These are phyloP conservation scores for Elephantulus edwardii DNA, from an alignment of 2,113 vertebrate genomes.

Conservation along the genomic window DNA sequence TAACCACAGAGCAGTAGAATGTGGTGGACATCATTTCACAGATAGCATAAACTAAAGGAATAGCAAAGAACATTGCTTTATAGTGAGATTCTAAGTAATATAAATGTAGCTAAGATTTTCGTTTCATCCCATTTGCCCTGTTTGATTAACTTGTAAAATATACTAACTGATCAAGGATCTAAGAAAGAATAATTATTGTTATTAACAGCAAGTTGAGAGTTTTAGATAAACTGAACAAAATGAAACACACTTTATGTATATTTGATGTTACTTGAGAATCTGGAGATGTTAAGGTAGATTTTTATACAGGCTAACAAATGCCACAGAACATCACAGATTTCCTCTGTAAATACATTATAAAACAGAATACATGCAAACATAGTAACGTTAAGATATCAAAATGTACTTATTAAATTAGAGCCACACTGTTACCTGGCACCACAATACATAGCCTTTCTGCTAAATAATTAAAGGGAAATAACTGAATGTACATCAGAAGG, in stretches of 20 bases:
- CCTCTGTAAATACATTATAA: constrained; percentile 53
- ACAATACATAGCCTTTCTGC: background rate
- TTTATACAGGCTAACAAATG: constrained; percentile 67
- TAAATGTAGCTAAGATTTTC: constrained; percentile 55
- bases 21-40: constrained; percentile 48
- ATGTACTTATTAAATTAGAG: constrained; percentile 59
- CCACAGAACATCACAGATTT: constrained; percentile 56
- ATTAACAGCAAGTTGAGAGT: constrained; percentile 58
- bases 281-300: constrained; percentile 56
- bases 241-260: constrained; percentile 69
- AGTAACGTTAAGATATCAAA: constrained; percentile 53
- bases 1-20: background rate
- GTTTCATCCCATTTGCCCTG: constrained; percentile 52
- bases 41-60: background rate
- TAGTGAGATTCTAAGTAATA: constrained; percentile 23
- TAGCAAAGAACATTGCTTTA: constrained; percentile 55
- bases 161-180: constrained; percentile 58
- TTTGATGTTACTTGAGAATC: constrained; percentile 68
- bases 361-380: constrained; percentile 59
- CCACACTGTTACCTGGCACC: constrained; percentile 1
- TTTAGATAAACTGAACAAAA: constrained; percentile 60
- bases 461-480: constrained; percentile 48
- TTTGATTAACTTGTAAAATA: constrained; percentile 66
- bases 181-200: constrained; percentile 61
- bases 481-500: no score